These are phyloP conservation scores for Drosophila insularis DNA, from an alignment of 1,140 invertebrate genomes.

Conservation along the genomic window DNA sequence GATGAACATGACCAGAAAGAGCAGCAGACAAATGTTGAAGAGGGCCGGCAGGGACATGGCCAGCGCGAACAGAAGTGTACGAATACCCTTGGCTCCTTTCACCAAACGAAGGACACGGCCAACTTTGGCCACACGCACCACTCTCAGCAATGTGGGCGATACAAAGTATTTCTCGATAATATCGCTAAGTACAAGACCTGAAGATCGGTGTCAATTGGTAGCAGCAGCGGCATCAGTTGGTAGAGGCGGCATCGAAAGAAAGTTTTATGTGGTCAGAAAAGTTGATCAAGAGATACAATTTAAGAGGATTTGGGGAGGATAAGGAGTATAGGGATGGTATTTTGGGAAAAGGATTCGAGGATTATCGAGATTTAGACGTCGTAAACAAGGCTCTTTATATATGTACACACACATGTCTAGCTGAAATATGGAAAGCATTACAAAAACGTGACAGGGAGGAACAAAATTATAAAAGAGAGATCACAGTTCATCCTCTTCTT, in stretches of 20 bases:
- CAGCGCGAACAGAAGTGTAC: constrained; percentile 97
- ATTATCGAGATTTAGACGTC: neutral
- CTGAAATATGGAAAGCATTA: constrained; percentile 76
- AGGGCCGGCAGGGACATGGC: constrained; percentile 99
- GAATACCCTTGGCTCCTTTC: constrained; percentile 98
- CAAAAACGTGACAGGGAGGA: neutral
- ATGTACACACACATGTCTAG: constrained; percentile 40
- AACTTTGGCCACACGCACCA: constrained; percentile 98
- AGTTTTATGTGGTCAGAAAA: constrained; percentile 1
- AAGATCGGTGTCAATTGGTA: neutral
- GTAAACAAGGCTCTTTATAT: neutral
- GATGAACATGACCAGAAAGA: constrained; percentile 99
- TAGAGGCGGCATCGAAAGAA: constrained; percentile 8
- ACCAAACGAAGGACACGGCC: constrained; percentile 97
- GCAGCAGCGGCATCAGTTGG: constrained; percentile 11
- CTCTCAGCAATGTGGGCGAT: constrained; percentile 97
- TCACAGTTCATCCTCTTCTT: neutral
- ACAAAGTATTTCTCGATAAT: constrained; percentile 99
- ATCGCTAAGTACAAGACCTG: constrained; percentile 97
- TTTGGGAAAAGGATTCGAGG: neutral
- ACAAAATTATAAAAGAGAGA: neutral
- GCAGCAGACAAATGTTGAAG: constrained; percentile 98
- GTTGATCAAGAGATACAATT: neutral
- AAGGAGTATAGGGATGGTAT: neutral
- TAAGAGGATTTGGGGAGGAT: neutral